Percentiles rank a stretch among this genome's conserved stretches.
These are phyloP conservation scores for Horisme vitalbata DNA, from an alignment of 2,888 invertebrate species.

Conservation along the genomic window DNA sequence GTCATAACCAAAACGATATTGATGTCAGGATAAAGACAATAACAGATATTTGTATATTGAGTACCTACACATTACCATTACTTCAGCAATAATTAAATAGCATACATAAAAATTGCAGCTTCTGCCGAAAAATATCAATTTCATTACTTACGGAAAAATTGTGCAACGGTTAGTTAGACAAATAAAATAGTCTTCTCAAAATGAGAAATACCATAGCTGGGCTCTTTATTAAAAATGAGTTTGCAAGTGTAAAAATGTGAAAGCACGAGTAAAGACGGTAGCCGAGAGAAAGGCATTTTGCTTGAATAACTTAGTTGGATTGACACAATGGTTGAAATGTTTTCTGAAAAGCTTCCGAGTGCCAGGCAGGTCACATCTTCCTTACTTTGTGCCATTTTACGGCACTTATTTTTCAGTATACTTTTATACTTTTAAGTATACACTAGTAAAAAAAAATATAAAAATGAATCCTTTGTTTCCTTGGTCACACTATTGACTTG, in stretches of 20 bases:
- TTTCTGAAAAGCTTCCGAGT: constrained; percentile 27
- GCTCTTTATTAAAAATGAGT: constrained; percentile 49
- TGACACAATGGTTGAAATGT: constrained; percentile 35
- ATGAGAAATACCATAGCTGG: constrained; percentile 55
- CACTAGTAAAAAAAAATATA: too few species aligned
- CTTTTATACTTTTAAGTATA: not conserved
- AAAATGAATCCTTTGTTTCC: too few species aligned
- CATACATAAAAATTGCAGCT: constrained; percentile 37
- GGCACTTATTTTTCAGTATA: not conserved
- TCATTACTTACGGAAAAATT: constrained; percentile 60
- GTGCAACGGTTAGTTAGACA: constrained; percentile 69
- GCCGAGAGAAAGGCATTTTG: constrained; percentile 42
- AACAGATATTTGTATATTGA: too few species aligned
- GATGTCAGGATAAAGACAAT: too few species aligned
- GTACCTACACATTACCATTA: too few species aligned
- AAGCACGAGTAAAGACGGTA: constrained; percentile 35
- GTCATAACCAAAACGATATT: too few species aligned
- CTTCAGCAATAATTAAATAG: too few species aligned
- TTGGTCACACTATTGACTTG: too few species aligned
- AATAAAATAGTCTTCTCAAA: constrained; percentile 63
- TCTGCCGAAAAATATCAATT: constrained; percentile 65
- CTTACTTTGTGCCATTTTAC: constrained; percentile 1
- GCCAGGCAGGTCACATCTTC: constrained; percentile 17
- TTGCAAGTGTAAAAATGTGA: constrained; percentile 36
- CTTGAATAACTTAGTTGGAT: constrained; percentile 42